Conservation (phyloP, 2,797 vertebrate genomes). For the Sarcophilus harrisii region DNA sequence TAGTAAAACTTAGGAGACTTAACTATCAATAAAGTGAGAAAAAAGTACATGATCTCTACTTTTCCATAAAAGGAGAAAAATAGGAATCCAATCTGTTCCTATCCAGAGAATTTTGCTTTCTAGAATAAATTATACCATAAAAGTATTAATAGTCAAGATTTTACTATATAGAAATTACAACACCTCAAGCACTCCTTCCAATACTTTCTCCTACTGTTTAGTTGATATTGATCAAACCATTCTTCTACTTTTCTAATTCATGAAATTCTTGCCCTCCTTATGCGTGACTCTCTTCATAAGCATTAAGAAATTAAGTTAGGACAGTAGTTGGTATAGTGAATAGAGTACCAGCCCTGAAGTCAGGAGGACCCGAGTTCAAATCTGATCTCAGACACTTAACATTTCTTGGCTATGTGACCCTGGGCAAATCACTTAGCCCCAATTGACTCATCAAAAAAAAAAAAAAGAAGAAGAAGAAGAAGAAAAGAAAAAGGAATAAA, state of each 20-base stretch:
- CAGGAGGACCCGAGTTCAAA: no score
- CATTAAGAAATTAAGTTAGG: background rate
- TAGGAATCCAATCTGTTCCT: background rate
- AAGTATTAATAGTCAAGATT: slow-evolving; percentile 16
- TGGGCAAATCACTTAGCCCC: no score
- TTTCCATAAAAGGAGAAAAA: background rate
- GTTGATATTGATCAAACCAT: slow-evolving; percentile 33
- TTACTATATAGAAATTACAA: slow-evolving; percentile 8
- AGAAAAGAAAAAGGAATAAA: background rate
- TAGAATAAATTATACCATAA: background rate
- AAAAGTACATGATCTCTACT: background rate
- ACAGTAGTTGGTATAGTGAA: no score
- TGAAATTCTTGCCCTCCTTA: background rate
- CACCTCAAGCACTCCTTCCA: background rate
- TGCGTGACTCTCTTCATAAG: background rate
- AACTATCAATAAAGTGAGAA: background rate
- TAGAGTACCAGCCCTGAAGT: no score
- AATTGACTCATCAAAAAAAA: no score
- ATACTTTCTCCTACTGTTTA: slow-evolving; percentile 34
- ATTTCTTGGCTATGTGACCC: no score
- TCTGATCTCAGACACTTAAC: no score
- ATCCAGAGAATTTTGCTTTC: background rate
- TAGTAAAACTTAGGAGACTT: background rate
- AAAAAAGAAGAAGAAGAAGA: no score
- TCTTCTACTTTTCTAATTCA: background rate